Evolutionary conservation across 2,888 invertebrate genomes (phyloP).

Genomic region (Zele albiditarsus): DNA sequence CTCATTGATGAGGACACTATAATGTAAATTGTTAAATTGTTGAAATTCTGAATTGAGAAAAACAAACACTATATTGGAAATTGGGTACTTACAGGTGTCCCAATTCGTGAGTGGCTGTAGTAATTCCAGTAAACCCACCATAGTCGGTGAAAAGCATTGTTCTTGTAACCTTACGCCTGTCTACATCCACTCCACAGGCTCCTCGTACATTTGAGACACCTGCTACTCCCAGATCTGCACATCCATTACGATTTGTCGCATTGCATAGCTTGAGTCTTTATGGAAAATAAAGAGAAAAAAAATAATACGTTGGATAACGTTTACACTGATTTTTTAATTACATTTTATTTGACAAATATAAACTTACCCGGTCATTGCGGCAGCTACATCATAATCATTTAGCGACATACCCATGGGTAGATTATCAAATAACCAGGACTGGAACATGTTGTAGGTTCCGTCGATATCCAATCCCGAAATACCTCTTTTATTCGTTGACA

Average conservation of each 20-base stretch:
- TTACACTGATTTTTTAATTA: constrained; percentile 1
- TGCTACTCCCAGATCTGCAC: neutral
- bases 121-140: constrained; percentile 43
- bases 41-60: too few species aligned
- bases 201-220: neutral
- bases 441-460: constrained; percentile 14
- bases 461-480: neutral
- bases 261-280: neutral
- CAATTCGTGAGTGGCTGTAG: constrained; percentile 46
- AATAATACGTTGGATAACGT: neutral
- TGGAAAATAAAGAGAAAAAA: neutral
- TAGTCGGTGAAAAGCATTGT: constrained; percentile 42
- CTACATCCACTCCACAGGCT: constrained; percentile 31
- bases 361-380: constrained; percentile 43
- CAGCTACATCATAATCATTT: constrained; percentile 40
- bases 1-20: too few species aligned
- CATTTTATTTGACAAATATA: constrained; percentile 3
- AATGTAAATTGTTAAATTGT: too few species aligned
- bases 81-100: constrained; percentile 40
- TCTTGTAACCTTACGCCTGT: neutral
- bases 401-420: neutral
- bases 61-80: too few species aligned
- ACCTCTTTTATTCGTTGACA: constrained; percentile 24
- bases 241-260: neutral
- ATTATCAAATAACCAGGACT: constrained; percentile 14